Percentiles rank a stretch among this genome's conserved stretches.
Conservation (phyloP, 1,140 invertebrate genomes). For the Drosophila sproati region DNA sequence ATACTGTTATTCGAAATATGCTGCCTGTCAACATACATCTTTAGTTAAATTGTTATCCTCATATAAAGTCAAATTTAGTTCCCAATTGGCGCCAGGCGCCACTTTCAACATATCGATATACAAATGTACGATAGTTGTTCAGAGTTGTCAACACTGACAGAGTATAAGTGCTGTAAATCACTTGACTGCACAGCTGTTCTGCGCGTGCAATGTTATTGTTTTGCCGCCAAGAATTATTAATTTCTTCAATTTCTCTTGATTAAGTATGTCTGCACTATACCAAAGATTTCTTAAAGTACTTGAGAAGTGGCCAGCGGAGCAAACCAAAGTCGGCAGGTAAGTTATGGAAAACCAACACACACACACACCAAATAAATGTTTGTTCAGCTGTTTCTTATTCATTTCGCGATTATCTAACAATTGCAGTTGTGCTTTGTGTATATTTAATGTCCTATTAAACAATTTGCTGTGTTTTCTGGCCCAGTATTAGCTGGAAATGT, state of each 20-base stretch:
- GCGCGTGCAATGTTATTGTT: slow-evolving; percentile 48
- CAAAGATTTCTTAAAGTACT: slow-evolving; percentile 90
- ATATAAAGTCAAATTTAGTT: no score
- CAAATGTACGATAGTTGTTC: background rate
- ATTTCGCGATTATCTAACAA: slow-evolving; percentile 66
- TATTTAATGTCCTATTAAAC: background rate
- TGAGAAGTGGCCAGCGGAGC: slow-evolving; percentile 92
- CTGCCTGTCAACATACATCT: no score
- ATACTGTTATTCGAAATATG: no score
- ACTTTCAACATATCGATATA: background rate
- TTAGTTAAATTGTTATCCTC: no score
- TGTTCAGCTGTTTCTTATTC: slow-evolving; percentile 40
- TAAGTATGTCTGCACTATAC: slow-evolving; percentile 87
- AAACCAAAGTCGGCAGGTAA: slow-evolving; percentile 90
- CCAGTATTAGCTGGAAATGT: background rate
- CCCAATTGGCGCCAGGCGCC: background rate
- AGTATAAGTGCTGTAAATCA: slow-evolving; percentile 10
- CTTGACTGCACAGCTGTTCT: slow-evolving; percentile 22
- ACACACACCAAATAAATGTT: slow-evolving; percentile 50
- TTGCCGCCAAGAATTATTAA: slow-evolving; percentile 41
- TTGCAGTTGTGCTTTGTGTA: background rate
- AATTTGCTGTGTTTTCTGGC: background rate
- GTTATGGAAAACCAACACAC: slow-evolving; percentile 27
- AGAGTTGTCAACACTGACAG: slow-evolving; percentile 2
- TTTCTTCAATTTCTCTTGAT: background rate